Base-by-base conservation (phyloP, 2,113 vertebrate species). In the Rhinopomastus cyanomelas region DNA sequence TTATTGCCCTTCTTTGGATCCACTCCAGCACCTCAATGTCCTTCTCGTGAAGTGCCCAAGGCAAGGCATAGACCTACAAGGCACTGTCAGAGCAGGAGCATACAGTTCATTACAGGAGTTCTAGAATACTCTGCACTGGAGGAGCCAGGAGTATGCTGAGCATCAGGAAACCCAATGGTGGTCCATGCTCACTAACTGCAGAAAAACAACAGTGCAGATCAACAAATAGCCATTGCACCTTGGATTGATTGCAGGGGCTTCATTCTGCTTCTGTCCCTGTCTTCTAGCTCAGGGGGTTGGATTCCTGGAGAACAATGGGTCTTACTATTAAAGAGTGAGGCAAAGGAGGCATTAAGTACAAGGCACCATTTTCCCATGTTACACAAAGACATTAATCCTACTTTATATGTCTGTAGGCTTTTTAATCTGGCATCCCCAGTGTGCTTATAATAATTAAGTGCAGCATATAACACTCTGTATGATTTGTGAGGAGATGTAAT, bases 391-490 rank as follows among this genome's bases (percentile, higher is more conserved):
- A 83, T 92, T 85, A 92, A 94, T 94, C 86, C 85, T 91, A n/a
- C 69, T 94, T 92, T 81, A 92, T 88, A 95, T 72, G 60, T 36
- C 69, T 86, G 57, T 65, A 88, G 88, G 51, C 65, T 89, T 94
- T 89, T 81, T 81, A 92, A 96, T 95, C 77, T 93, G 72, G 77
- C 76, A 89, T 91, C 80, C 76, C 76, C 39, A 53, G 77, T 46
- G 85, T 72, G 83, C 80, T 88, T 86, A 85, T 37, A 88, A 72
- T 91, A 95, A 95, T 94, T 89, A 93, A 93, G 80, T 72, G 89
- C 81, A 49, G 76, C 56, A 51, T 78, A 73, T 88, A 89, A 85
- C 53, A 85, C 57, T 89, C 69, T 89, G 53, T 60, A 89, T 88
- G 77, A 88, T 92, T 85, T 94, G 77, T 92, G 30, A 46, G 37